Evolutionary conservation across 2,888 invertebrate species (phyloP).

Genomic region (Mimachlamys varia): DNA sequence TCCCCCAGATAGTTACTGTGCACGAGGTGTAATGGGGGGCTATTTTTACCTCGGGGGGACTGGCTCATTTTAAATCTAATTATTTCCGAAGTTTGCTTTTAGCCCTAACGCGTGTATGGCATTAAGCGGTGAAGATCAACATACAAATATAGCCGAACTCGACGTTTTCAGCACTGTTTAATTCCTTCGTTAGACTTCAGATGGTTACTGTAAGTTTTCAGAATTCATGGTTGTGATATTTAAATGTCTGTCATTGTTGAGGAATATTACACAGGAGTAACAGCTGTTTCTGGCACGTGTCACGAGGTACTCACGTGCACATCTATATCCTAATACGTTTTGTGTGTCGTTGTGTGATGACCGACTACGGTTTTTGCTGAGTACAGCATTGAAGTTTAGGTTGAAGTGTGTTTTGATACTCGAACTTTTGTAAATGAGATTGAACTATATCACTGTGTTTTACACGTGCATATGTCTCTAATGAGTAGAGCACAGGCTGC

Average conservation of each 20-base stretch:
- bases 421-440: neutral
- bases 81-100: neutral
- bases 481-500: neutral
- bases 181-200: neutral
- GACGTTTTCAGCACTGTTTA: neutral
- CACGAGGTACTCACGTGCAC: neutral
- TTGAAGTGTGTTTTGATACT: no score
- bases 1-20: neutral
- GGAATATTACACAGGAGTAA: neutral
- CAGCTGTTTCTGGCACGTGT: neutral
- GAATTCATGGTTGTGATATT: neutral
- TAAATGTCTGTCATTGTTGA: neutral
- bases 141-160: neutral
- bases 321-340: neutral
- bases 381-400: no score
- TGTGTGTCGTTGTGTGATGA: neutral
- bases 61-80: conserved; percentile 34
- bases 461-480: neutral
- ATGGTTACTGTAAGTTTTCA: neutral
- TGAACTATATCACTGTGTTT: neutral
- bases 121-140: neutral
- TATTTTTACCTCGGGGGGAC: neutral
- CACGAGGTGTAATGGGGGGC: neutral
- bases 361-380: neutral
- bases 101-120: neutral